Conservation (phyloP, 2,888 invertebrate species). For the Erebia aethiops region DNA sequence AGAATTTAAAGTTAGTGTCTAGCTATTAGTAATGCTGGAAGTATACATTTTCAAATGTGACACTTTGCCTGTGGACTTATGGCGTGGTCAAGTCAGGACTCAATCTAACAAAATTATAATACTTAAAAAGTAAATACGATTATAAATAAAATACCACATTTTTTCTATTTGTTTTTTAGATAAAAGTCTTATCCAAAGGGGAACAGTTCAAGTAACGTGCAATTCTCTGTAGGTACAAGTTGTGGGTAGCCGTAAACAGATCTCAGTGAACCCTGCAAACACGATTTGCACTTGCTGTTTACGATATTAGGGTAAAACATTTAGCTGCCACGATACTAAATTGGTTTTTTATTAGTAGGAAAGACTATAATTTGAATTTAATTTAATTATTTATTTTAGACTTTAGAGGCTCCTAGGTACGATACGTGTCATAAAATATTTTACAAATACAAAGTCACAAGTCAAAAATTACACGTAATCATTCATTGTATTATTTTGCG, state of each 20-base stretch:
- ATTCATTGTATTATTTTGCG: too few relatives aligned
- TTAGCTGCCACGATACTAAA: not conserved
- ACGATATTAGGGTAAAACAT: conserved; percentile 16
- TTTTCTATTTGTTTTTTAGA: conserved; percentile 3
- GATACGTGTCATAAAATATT: too few relatives aligned
- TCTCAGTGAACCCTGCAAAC: conserved; percentile 17
- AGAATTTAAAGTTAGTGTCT: too few relatives aligned
- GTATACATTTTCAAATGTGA: too few relatives aligned
- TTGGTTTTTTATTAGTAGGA: not conserved
- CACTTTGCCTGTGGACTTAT: too few relatives aligned
- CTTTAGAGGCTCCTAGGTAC: too few relatives aligned
- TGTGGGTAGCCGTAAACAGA: conserved; percentile 21
- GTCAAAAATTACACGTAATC: too few relatives aligned
- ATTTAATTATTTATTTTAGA: too few relatives aligned
- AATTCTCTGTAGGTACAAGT: conserved; percentile 15
- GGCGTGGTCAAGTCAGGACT: not conserved
- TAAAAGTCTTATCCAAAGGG: conserved; percentile 8
- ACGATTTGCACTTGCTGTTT: conserved; percentile 15
- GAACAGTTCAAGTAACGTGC: conserved; percentile 13
- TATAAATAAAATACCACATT: not conserved
- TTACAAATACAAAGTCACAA: too few relatives aligned
- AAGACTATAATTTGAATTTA: too few relatives aligned
- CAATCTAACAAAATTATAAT: not conserved
- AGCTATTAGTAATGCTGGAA: too few relatives aligned
- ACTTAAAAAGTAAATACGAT: not conserved